These are phyloP conservation scores for Neolamprologus modestus DNA, from an alignment of 2,113 vertebrate genomes.

Conservation along the genomic window DNA sequence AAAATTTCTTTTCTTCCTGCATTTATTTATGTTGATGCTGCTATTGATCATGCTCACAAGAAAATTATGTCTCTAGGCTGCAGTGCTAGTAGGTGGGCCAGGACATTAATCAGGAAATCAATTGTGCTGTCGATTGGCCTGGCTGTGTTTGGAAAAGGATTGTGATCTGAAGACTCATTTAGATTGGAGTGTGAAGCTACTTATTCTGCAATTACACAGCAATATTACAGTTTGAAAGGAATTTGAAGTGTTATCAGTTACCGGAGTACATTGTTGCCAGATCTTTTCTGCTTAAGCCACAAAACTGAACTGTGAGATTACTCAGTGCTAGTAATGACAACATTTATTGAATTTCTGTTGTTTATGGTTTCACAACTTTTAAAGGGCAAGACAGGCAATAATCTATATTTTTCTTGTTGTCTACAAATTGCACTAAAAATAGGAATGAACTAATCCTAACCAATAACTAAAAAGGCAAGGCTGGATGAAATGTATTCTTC, in stretches of 20 bases:
- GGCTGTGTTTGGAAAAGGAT: slow-evolving; percentile 67
- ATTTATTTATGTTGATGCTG: slow-evolving; percentile 74
- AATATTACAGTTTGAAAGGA: slow-evolving; percentile 16
- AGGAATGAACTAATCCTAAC: not conserved
- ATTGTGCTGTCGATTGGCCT: slow-evolving; percentile 75
- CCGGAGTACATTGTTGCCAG: not conserved
- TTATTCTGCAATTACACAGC: slow-evolving; percentile 41
- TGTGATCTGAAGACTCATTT: slow-evolving; percentile 54
- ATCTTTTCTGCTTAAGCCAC: not conserved
- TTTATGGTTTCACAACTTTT: not conserved
- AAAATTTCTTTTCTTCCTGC: slow-evolving; percentile 48
- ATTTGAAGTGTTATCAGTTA: not conserved
- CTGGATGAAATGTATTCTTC: not conserved
- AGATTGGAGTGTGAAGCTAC: slow-evolving; percentile 47
- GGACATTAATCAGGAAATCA: slow-evolving; percentile 89
- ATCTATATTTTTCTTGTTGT: not conserved
- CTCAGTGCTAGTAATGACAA: not conserved
- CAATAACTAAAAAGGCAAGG: not conserved
- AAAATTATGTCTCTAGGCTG: slow-evolving; percentile 80
- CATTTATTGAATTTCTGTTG: not conserved
- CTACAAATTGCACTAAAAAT: not conserved
- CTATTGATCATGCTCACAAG: slow-evolving; percentile 81
- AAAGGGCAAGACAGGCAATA: not conserved
- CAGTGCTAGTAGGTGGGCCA: slow-evolving; percentile 69
- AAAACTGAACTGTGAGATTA: not conserved